Evolutionary conservation across 2,888 invertebrate genomes (phyloP), one percentile per base, ranked within the genome.

Genomic region (Protodeltote pygarga): DNA sequence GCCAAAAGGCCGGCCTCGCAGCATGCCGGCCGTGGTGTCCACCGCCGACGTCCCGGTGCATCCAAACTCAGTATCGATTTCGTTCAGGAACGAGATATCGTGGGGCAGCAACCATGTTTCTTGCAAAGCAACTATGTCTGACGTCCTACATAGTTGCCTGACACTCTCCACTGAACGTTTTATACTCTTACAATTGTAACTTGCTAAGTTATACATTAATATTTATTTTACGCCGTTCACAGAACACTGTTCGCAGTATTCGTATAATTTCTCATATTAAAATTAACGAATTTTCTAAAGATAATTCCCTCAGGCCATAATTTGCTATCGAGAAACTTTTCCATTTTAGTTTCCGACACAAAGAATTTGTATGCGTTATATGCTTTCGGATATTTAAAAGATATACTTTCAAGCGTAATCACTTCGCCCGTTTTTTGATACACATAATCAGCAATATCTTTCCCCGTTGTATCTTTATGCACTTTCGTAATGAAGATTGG

Each of bases 151-250:
- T 15, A 27, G 27, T n/a, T 14, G 19, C 9, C 16, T 14, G 16
- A 33, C 17, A 21, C 9, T 17, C 5, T 23, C 13, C 5, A 27
- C 27, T 5, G 27, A 13, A 14, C 27, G 27, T n/a, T 27, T 27
- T 15, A 27, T 15, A 27, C 15, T 27, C n/a, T 27, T 27, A 13
- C 27, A 27, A 27, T 27, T 27, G 15, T 14, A 27, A 13, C 27
- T n/a, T n/a, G n/a, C n/a, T n/a, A n/a, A n/a, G n/a, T n/a, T n/a
- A n/a, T n/a, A n/a, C n/a, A n/a, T n/a, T 27, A 15, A 27, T 27
- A 27, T 13, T 14, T 23, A 35, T 23, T 20, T n/a, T 24, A 10
- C n/a, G 24, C 13, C 27, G 27, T 27, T 27, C 27, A 27, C 27
- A 15, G 13, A 27, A n/a, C 24, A 9, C 9, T 24, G 13, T 27